A percentile compares a stretch with the other conserved stretches of the same genome.
These are phyloP conservation scores for Merluccius polli DNA, from an alignment of 2,797 vertebrate genomes.

Conservation along the genomic window DNA sequence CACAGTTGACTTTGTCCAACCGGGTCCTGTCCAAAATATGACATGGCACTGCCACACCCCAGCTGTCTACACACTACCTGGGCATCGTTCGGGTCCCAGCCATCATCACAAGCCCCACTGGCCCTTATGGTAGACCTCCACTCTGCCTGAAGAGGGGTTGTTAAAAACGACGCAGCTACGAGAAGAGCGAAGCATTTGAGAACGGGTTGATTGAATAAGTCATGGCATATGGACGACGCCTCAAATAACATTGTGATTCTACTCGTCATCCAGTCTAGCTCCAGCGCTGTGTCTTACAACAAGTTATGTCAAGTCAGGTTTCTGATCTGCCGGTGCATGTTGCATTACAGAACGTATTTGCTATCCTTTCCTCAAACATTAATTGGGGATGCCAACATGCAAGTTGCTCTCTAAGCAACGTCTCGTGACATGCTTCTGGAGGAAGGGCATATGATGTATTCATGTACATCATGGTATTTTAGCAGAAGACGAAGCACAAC, in stretches of 20 bases:
- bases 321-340: too few relatives aligned
- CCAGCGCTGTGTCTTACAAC: too few relatives aligned
- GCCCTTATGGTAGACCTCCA: slow-evolving; percentile 46
- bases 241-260: too few relatives aligned
- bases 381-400: too few relatives aligned
- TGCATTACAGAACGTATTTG: too few relatives aligned
- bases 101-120: slow-evolving; percentile 44
- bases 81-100: slow-evolving; percentile 43
- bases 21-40: slow-evolving; percentile 53
- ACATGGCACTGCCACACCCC: slow-evolving; percentile 51
- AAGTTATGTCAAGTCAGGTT: too few relatives aligned
- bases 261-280: too few relatives aligned
- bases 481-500: background rate
- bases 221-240: background rate
- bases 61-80: slow-evolving; percentile 57
- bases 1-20: slow-evolving; percentile 50
- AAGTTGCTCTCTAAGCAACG: too few relatives aligned
- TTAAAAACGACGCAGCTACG: slow-evolving; percentile 8
- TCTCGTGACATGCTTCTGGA: too few relatives aligned
- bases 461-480: background rate
- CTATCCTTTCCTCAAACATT: too few relatives aligned
- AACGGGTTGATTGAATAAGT: background rate
- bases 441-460: too few relatives aligned
- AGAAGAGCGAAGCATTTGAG: background rate
- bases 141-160: slow-evolving; percentile 48